Evolutionary conservation across 2,797 vertebrate species (phyloP).

Genomic region (Cossypha caffra): DNA sequence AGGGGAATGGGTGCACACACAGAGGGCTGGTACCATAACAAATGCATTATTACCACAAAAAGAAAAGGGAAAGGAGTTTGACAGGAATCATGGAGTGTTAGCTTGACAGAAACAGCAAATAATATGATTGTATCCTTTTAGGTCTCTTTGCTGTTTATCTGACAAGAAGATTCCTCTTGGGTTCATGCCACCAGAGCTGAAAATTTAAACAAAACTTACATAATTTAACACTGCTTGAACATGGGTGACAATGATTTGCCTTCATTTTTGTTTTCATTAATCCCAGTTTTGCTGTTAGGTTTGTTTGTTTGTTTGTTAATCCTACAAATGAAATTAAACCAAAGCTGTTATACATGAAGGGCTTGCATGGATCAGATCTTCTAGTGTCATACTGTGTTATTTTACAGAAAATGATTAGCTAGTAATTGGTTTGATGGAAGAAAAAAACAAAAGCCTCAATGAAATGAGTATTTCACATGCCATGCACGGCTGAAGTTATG

Average conservation of each 20-base stretch:
- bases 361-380: background rate
- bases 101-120: background rate
- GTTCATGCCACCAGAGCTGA: background rate
- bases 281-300: background rate
- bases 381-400: background rate
- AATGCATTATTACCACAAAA: background rate
- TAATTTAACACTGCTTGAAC: background rate
- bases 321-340: conserved; percentile 7
- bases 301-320: conserved; percentile 25
- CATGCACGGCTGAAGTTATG: background rate
- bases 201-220: background rate
- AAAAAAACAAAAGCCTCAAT: background rate
- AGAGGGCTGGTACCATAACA: background rate
- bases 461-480: background rate
- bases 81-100: background rate
- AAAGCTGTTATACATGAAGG: background rate
- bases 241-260: background rate
- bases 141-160: background rate
- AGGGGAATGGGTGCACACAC: too few relatives aligned
- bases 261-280: background rate
- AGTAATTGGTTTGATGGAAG: conserved; percentile 10
- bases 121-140: background rate
- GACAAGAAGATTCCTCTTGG: background rate
- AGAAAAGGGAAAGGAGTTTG: background rate
- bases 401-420: background rate